Conservation (phyloP, 37 sponge, comb jelly and placozoan species). For the Spongilla lacustris region DNA sequence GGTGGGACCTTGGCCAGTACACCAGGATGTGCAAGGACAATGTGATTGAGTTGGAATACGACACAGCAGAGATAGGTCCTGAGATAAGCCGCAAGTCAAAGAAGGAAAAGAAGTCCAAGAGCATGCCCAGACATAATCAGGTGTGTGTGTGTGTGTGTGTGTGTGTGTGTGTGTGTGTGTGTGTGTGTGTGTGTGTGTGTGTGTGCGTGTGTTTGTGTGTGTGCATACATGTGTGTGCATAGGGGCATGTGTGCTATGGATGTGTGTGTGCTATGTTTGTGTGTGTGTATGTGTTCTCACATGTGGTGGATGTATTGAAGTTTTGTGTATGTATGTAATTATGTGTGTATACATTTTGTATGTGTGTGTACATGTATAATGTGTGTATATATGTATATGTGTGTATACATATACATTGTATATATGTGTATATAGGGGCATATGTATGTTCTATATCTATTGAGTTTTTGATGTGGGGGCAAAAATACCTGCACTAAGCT, state of each 20-base stretch:
- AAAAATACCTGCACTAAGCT: too few species aligned
- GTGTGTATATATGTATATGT: too few species aligned
- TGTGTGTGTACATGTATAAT: too few species aligned
- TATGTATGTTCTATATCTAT: too few species aligned
- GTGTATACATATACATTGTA: too few species aligned
- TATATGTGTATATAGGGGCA: too few species aligned
- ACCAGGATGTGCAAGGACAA: constrained; percentile 6
- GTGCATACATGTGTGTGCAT: background rate
- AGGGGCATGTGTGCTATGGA: background rate
- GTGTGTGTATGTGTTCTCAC: background rate
- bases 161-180: background rate
- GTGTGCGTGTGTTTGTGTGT: background rate
- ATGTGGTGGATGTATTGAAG: background rate
- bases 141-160: background rate
- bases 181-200: background rate
- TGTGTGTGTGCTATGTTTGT: background rate
- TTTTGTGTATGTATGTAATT: background rate
- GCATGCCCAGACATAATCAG: background rate
- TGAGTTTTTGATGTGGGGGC: too few species aligned
- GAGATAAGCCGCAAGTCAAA: background rate
- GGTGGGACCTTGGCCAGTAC: constrained; percentile 69
- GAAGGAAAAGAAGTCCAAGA: background rate
- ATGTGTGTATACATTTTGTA: background rate
- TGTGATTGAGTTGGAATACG: background rate
- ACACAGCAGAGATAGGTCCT: background rate